Percentiles rank a stretch among this genome's conserved stretches.
Evolutionary conservation across 2,888 invertebrate species (phyloP).

Genomic region (Syrista parreyssii): DNA sequence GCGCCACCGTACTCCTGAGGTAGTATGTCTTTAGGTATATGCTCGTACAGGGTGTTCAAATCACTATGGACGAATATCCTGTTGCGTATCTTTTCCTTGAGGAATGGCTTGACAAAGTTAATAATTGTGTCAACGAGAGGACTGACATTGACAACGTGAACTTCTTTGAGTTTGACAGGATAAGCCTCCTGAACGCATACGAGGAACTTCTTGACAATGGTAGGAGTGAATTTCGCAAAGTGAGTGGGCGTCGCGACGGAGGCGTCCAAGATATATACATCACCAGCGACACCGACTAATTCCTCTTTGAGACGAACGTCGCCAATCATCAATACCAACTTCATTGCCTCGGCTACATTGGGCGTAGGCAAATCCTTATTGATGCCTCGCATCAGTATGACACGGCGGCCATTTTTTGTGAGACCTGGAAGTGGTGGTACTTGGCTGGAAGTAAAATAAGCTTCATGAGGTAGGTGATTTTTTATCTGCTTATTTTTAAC

Average conservation of each 20-base stretch:
- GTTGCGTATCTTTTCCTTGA: conserved; percentile 88
- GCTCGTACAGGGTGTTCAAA: conserved; percentile 80
- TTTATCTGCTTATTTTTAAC: background rate
- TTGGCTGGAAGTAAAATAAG: conserved; percentile 69
- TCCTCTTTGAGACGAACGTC: conserved; percentile 83
- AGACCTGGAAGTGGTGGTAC: conserved; percentile 85
- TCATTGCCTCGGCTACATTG: conserved; percentile 82
- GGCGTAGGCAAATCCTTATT: conserved; percentile 78
- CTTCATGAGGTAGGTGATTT: background rate
- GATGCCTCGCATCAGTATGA: conserved; percentile 78
- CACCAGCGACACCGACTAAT: conserved; percentile 84
- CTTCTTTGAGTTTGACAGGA: conserved; percentile 88
- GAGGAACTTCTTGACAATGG: conserved; percentile 85
- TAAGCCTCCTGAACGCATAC: conserved; percentile 89
- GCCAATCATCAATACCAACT: conserved; percentile 86
- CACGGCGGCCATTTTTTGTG: conserved; percentile 83
- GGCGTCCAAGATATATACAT: conserved; percentile 85
- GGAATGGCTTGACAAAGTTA: conserved; percentile 86
- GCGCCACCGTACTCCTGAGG: conserved; percentile 87
- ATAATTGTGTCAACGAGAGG: conserved; percentile 87
- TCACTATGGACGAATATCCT: conserved; percentile 84
- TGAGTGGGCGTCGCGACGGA: conserved; percentile 82
- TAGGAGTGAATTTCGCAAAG: conserved; percentile 86
- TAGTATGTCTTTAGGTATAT: conserved; percentile 82
- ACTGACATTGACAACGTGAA: conserved; percentile 86